A percentile compares a stretch with the other conserved stretches of the same genome.
Evolutionary conservation across 2,797 vertebrate species (phyloP).

Genomic region (Tamandua tetradactyla): DNA sequence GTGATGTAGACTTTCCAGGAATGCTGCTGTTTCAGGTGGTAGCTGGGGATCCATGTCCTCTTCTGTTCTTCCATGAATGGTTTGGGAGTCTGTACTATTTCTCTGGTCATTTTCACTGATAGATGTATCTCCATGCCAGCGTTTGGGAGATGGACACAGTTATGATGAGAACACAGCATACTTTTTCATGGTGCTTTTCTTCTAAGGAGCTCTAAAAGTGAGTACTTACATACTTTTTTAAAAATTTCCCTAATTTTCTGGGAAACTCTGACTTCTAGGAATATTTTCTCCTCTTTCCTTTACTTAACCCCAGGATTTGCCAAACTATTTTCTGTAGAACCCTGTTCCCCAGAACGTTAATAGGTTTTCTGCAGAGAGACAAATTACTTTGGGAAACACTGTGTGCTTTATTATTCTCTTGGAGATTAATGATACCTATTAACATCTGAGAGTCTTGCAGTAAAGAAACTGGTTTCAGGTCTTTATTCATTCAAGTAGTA

Average conservation of each 20-base stretch:
- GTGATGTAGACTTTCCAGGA: not conserved
- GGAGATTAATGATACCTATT: constrained; percentile 38
- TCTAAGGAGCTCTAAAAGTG: not conserved
- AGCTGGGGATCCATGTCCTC: not conserved
- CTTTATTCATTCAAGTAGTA: not conserved
- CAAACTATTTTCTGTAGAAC: not conserved
- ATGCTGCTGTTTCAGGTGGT: not conserved
- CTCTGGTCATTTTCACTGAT: not conserved
- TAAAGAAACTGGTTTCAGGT: constrained; percentile 1
- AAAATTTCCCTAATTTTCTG: not conserved
- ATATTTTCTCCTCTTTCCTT: not conserved
- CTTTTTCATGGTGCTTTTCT: not conserved
- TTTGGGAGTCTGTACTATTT: not conserved
- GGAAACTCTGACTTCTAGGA: not conserved
- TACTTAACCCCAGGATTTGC: not conserved
- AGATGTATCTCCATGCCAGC: not conserved
- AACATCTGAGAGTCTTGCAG: not conserved
- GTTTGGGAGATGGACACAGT: not conserved
- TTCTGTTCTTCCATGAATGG: not conserved
- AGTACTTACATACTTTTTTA: not conserved
- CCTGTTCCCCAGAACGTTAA: not conserved
- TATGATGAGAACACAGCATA: not conserved
- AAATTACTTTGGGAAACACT: constrained; percentile 5
- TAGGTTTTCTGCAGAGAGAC: constrained; percentile 16
- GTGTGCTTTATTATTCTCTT: constrained; percentile 32